These are phyloP conservation scores for Drosophila aff. DNA, from an alignment of 1,140 invertebrate genomes.

Conservation along the genomic window DNA sequence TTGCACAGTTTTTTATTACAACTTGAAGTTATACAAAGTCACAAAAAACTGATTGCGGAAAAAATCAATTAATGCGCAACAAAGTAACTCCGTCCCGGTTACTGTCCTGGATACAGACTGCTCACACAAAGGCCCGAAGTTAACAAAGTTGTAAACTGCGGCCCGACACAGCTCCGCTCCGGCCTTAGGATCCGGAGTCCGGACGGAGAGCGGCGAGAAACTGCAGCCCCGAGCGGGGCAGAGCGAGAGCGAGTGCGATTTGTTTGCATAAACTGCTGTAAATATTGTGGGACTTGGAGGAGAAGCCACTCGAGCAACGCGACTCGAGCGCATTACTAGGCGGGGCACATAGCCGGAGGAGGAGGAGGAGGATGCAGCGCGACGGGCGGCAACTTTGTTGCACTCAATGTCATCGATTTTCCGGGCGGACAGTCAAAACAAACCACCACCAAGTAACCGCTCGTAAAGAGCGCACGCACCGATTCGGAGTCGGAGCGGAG, in stretches of 20 bases:
- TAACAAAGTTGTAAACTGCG: constrained; percentile 80
- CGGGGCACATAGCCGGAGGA: constrained; percentile 41
- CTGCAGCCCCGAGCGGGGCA: constrained; percentile 20
- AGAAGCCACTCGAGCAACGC: constrained; percentile 14
- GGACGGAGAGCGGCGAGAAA: constrained; percentile 46
- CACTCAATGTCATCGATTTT: constrained; percentile 85
- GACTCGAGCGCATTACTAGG: constrained; percentile 52
- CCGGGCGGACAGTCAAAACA: constrained; percentile 61
- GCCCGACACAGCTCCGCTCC: constrained; percentile 37
- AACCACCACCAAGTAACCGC: constrained; percentile 62
- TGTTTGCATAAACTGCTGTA: constrained; percentile 65
- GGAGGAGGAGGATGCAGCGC: constrained; percentile 50
- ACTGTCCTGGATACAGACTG: constrained; percentile 83
- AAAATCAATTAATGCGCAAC: constrained; percentile 83
- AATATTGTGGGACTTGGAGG: constrained; percentile 59
- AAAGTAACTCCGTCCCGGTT: constrained; percentile 83
- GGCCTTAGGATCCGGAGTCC: constrained; percentile 33
- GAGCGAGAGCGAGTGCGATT: constrained; percentile 44
- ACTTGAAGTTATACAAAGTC: constrained; percentile 36
- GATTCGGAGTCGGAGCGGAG: constrained; percentile 8
- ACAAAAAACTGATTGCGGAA: constrained; percentile 43
- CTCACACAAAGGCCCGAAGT: constrained; percentile 70
- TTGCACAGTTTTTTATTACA: constrained; percentile 36
- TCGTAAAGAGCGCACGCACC: constrained; percentile 41
- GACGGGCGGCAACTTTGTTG: constrained; percentile 74